These are phyloP conservation scores for Drosophila niveifrons DNA, from an alignment of 2,888 invertebrate genomes.

Conservation along the genomic window DNA sequence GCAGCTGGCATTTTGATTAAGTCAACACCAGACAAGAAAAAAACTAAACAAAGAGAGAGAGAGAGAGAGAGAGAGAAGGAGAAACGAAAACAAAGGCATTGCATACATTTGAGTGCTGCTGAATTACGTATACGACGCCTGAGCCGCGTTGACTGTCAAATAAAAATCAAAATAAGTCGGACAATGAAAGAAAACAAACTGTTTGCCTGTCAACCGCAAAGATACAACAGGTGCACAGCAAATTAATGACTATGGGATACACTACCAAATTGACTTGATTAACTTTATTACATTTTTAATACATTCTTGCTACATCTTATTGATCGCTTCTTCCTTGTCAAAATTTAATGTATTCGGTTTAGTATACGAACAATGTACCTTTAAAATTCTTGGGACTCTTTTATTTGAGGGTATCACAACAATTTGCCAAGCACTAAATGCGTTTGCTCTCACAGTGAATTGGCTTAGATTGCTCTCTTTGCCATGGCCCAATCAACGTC, in stretches of 20 bases:
- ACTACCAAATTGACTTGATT: neutral
- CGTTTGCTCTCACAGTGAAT: conserved; percentile 2
- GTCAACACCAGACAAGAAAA: conserved; percentile 32
- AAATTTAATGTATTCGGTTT: neutral
- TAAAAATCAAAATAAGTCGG: conserved; percentile 56
- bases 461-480: conserved; percentile 14
- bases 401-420: neutral
- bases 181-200: conserved; percentile 39
- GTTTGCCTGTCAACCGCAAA: conserved; percentile 57
- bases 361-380: neutral
- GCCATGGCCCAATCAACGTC: conserved; percentile 60
- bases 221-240: neutral
- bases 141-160: conserved; percentile 43
- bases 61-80: neutral
- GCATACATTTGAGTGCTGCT: conserved; percentile 43
- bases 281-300: neutral
- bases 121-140: conserved; percentile 46
- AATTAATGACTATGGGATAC: conserved; percentile 8
- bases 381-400: neutral
- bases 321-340: neutral
- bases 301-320: neutral
- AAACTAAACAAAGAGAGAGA: neutral
- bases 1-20: conserved; percentile 63
- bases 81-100: conserved; percentile 22
- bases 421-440: conserved; percentile 43